Evolutionary conservation across 2,888 invertebrate genomes (phyloP).

Genomic region (Scaptomyza caliginosa): DNA sequence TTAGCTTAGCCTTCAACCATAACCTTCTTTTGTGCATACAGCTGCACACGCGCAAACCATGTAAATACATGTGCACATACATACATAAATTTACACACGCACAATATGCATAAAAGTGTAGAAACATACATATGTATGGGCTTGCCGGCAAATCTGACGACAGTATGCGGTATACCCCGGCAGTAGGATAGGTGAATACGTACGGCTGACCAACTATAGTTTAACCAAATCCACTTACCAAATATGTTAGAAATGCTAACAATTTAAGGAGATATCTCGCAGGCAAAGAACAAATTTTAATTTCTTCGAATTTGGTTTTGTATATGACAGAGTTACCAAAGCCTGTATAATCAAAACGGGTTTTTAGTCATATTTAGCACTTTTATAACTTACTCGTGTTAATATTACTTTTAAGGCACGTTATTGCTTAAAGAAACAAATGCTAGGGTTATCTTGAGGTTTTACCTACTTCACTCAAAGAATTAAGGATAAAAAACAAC

Average conservation of each 20-base stretch:
- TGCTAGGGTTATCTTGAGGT: neutral
- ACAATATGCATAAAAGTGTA: neutral
- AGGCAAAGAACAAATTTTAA: neutral
- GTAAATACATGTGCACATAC: neutral
- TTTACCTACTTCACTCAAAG: neutral
- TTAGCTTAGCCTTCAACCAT: slow-evolving; percentile 36
- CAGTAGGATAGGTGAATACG: neutral
- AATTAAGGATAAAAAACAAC: neutral
- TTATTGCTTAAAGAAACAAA: neutral
- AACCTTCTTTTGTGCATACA: slow-evolving; percentile 39
- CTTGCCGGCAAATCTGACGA: slow-evolving; percentile 15
- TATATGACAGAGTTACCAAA: slow-evolving; percentile 31
- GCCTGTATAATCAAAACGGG: neutral
- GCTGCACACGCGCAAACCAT: slow-evolving; percentile 18
- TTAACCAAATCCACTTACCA: slow-evolving; percentile 14
- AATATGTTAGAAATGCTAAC: neutral
- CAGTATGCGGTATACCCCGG: neutral
- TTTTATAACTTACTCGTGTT: neutral
- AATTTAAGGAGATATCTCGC: neutral
- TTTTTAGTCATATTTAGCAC: slow-evolving; percentile 28
- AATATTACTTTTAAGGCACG: neutral
- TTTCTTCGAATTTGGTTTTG: slow-evolving; percentile 7
- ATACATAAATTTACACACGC: neutral
- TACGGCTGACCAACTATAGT: neutral
- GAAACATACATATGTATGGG: slow-evolving; percentile 2